phyloP scores from a whole-genome alignment of 2,888 invertebrate species.

The Pristionchus mayeri region DNA sequence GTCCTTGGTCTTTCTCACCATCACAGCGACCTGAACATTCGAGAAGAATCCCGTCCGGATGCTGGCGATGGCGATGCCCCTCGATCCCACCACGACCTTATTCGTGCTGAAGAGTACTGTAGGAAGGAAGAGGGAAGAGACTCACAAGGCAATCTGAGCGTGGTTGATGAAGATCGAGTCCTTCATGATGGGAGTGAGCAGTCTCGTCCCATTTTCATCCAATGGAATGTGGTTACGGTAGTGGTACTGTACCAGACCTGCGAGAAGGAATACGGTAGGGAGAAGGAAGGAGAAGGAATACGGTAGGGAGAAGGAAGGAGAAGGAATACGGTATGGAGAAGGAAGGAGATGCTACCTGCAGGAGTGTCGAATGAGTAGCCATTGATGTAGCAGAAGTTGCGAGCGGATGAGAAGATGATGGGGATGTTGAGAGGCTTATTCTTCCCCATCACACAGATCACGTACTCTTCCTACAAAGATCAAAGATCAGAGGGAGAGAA shows the following conservation, averaged over 20 bases:
- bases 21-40: not conserved
- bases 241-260: constrained; percentile 37
- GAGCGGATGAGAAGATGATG: constrained; percentile 27
- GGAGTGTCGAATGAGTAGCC: constrained; percentile 29
- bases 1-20: too few relatives aligned
- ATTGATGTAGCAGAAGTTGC: constrained; percentile 46
- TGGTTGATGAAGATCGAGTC: constrained; percentile 44
- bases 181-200: constrained; percentile 20
- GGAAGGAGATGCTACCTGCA: constrained; percentile 2
- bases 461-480: constrained; percentile 38
- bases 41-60: constrained; percentile 38
- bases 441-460: constrained; percentile 34
- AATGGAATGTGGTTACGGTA: constrained; percentile 32
- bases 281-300: too few relatives aligned
- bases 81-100: constrained; percentile 3
- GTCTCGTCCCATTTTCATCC: constrained; percentile 20
- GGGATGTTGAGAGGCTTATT: not conserved
- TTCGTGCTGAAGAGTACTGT: not conserved
- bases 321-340: not conserved
- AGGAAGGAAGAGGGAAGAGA: not conserved
- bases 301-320: not conserved
- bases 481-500: constrained; percentile 1
- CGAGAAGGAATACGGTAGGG: not conserved
- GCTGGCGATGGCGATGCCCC: too few relatives aligned
- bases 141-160: constrained; percentile 42